phyloP scores from a whole-genome alignment of 2,113 vertebrate species.

The Pipa parva region DNA sequence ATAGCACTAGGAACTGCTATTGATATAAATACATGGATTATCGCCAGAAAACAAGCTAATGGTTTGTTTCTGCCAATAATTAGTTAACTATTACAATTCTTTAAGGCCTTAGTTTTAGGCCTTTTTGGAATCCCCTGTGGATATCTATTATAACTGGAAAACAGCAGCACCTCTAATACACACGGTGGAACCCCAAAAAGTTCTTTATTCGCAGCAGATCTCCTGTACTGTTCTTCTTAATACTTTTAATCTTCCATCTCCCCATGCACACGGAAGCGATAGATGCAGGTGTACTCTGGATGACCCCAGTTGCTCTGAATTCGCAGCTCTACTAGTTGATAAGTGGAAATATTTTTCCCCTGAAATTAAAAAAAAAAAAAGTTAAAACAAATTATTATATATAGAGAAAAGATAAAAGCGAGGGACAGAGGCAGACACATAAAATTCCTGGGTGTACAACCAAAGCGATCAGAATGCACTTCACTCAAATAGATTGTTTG shows the following conservation, averaged over 20 bases:
- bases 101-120: no score
- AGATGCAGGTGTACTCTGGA: constrained; percentile 89
- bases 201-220: background rate
- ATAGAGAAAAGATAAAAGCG: no score
- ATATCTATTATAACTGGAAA: background rate
- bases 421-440: no score
- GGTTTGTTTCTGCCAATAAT: no score
- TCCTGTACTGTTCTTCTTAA: background rate
- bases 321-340: constrained; percentile 72
- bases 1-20: no score
- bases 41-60: no score
- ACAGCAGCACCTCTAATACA: background rate
- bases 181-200: background rate
- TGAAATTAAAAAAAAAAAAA: background rate
- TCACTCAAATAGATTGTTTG: no score
- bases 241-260: constrained; percentile 49
- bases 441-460: no score
- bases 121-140: background rate
- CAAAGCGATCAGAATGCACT: no score
- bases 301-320: constrained; percentile 93
- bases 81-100: no score
- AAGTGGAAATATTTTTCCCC: constrained; percentile 49
- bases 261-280: constrained; percentile 92
- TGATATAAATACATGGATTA: no score
- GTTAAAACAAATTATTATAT: no score